Base-by-base conservation (phyloP, 2,797 vertebrate genomes). In the Malurus leucopterus region DNA sequence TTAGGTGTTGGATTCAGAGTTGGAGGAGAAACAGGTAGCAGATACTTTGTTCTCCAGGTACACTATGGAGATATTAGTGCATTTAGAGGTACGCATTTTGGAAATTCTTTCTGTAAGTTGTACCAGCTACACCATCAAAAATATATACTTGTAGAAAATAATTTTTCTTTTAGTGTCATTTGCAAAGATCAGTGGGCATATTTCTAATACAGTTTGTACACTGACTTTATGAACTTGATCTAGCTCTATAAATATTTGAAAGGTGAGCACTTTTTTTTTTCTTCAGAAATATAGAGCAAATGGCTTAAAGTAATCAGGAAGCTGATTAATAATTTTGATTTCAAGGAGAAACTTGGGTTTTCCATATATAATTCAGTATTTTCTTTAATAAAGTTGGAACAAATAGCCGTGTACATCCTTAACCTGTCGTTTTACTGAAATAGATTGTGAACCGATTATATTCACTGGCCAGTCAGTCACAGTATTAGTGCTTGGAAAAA, bases 1-100 rank as follows among this genome's bases (percentile, higher is more conserved):
- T 80, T 84, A 93, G 99, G 98, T 97, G 99, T 99, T 92, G 99
- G 99, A 80, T 99, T 99, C 96, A 98, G 98, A 98, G 99, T 99
- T 87, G 99, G 99, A 94, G 98, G 97, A 93, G 97, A 96, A 92
- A 96, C 98, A 9, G 98, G 97, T 86, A 98, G 97, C 89, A 98
- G 98, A 95, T 98, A 98, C 94, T 98, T 99, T 94, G 98, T 99
- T 86, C 98, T 99, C 34, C 99, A 99, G 92, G 98, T 99, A 41
- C 99, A 99, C 96, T 99, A 99, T 88, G 99, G 99, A n/a, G 98
- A 99, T 73, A 64, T 98, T 80, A 95, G 88, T 94, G 98, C 97
- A 93, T 99, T 99, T 88, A 98, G 92, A 98, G 99, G 99, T 99
- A 96, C 71, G 97, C 93, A 73, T 93, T 85, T 76, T 72, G 17